Conservation (phyloP, 2,113 vertebrate species). For the Planiliza haematocheilus region DNA sequence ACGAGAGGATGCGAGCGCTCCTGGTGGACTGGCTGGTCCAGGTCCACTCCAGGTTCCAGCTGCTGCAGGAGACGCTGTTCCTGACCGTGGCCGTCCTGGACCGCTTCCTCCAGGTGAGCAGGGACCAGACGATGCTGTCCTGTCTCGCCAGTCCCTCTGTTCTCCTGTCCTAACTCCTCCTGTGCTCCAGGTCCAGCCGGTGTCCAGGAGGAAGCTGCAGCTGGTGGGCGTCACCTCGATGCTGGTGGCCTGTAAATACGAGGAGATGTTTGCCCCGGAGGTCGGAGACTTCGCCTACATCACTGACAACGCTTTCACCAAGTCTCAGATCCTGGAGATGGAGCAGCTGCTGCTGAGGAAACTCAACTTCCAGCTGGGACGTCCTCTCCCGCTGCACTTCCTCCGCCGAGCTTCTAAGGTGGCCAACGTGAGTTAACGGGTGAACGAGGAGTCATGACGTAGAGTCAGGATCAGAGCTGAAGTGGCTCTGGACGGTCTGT, state of each 20-base stretch:
- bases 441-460: no score
- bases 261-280: constrained; percentile 91
- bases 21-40: constrained; percentile 97
- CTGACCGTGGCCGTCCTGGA: constrained; percentile 93
- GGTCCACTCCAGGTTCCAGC: constrained; percentile 92
- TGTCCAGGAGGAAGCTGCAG: constrained; percentile 90
- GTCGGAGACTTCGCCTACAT: constrained; percentile 94
- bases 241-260: constrained; percentile 94
- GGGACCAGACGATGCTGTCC: no score
- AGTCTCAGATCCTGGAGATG: constrained; percentile 90
- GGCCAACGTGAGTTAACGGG: constrained; percentile 86
- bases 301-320: constrained; percentile 90
- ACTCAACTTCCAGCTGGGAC: constrained; percentile 90
- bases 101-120: constrained; percentile 90
- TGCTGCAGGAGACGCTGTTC: constrained; percentile 95
- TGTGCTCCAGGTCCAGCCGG: constrained; percentile 84
- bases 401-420: constrained; percentile 93
- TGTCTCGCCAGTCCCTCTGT: no score
- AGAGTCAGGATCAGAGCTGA: no score
- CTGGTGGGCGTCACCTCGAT: constrained; percentile 91
- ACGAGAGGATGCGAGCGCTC: constrained; percentile 90
- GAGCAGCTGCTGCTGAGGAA: constrained; percentile 87
- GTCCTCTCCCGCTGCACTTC: constrained; percentile 93
- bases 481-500: no score
- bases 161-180: background rate